phyloP scores from a whole-genome alignment of 1,140 invertebrate genomes.

The Saxidomus purpurata region DNA sequence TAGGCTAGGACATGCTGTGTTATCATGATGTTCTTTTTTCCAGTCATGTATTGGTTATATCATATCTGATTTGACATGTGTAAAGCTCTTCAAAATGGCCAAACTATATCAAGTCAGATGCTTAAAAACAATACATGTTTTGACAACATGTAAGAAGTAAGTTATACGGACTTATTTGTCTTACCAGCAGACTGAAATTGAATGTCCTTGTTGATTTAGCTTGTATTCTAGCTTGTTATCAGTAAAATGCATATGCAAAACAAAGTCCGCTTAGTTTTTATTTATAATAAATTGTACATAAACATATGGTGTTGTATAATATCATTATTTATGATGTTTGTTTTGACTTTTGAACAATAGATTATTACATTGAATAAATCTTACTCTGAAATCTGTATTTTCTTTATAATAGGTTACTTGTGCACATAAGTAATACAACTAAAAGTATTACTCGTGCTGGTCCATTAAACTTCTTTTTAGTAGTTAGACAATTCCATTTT shows the following conservation, averaged over 20 bases:
- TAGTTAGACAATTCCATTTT: conserved; percentile 61
- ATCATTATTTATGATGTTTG: not conserved
- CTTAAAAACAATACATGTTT: no score
- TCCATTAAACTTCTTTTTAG: no score
- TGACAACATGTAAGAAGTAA: no score
- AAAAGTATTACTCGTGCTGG: no score
- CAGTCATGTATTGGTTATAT: no score
- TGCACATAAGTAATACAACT: not conserved
- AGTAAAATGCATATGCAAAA: conserved; percentile 5
- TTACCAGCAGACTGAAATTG: no score
- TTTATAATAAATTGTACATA: conserved; percentile 6
- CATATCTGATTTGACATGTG: no score
- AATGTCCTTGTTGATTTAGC: not conserved
- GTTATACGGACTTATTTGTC: no score
- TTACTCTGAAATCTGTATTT: not conserved
- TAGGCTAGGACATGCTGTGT: no score
- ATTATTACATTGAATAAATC: conserved; percentile 11
- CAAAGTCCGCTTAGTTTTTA: not conserved
- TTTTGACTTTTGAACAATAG: conserved; percentile 43
- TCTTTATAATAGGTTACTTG: not conserved
- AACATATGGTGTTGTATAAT: not conserved
- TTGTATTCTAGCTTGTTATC: not conserved
- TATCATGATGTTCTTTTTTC: no score
- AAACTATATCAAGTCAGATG: no score
- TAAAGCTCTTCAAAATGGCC: no score